Evolutionary conservation across 2,113 vertebrate genomes (phyloP).

Genomic region (Centropus bengalensis): DNA sequence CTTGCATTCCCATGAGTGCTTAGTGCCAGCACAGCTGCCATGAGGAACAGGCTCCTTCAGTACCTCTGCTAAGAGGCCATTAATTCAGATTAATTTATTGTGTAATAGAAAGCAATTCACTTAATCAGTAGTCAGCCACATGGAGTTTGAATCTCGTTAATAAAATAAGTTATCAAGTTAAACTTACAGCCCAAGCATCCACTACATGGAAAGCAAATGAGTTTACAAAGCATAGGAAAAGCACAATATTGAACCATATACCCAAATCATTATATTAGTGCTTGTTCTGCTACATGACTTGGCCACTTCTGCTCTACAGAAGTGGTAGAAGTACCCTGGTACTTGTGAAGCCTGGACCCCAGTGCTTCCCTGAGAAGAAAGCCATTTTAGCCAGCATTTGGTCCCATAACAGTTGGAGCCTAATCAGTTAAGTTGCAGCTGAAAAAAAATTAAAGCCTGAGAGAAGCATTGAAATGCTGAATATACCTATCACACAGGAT

Average conservation of each 20-base stretch:
- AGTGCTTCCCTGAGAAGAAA: background rate
- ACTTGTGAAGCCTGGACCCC: background rate
- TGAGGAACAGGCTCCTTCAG: constrained; percentile 7
- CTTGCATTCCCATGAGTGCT: background rate
- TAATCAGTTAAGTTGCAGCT: background rate
- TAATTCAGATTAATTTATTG: background rate
- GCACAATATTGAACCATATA: background rate
- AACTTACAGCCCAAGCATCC: background rate
- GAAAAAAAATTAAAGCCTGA: background rate
- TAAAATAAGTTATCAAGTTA: background rate
- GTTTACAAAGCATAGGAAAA: background rate
- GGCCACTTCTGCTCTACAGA: background rate
- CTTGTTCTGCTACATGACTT: background rate
- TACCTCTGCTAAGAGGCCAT: background rate
- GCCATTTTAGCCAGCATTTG: background rate
- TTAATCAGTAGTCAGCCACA: background rate
- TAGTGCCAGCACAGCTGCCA: background rate
- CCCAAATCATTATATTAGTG: background rate
- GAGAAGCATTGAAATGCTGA: background rate
- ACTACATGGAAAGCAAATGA: background rate
- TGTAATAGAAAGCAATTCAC: constrained; percentile 16
- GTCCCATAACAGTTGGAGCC: background rate
- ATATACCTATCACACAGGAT: background rate
- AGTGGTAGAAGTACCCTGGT: background rate
- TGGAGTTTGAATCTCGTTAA: background rate